A percentile compares a stretch with the other conserved stretches of the same genome.
Conservation (phyloP, 2,888 invertebrate species). For the Volucella inflata region DNA sequence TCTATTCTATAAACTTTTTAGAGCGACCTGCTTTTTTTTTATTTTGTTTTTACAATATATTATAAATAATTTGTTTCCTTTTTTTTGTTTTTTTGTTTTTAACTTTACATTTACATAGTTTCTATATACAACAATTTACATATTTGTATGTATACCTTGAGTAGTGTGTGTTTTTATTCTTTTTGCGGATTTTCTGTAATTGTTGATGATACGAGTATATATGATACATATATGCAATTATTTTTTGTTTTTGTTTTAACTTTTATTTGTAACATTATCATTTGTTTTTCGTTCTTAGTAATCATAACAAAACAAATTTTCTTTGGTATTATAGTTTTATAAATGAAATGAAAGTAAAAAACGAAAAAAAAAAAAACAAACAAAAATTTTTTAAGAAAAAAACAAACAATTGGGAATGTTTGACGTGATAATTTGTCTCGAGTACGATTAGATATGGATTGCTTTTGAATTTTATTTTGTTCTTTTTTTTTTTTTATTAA, state of each 20-base stretch:
- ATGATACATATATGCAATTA: slow-evolving; percentile 8
- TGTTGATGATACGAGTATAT: slow-evolving; percentile 6
- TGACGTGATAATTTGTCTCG: slow-evolving; percentile 28
- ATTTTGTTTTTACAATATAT: slow-evolving; percentile 33
- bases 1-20: neutral
- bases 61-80: neutral
- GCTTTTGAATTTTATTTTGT: neutral
- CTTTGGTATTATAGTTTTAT: slow-evolving; percentile 69
- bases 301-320: slow-evolving; percentile 44
- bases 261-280: neutral
- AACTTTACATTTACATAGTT: slow-evolving; percentile 3
- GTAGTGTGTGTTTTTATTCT: slow-evolving; percentile 36
- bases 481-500: neutral
- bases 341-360: slow-evolving; percentile 28
- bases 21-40: neutral
- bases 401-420: slow-evolving; percentile 43
- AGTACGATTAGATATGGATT: slow-evolving; percentile 22
- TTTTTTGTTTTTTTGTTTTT: slow-evolving; percentile 15
- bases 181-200: slow-evolving; percentile 32
- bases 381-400: neutral
- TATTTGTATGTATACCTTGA: slow-evolving; percentile 18
- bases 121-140: neutral
- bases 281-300: slow-evolving; percentile 27
- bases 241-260: slow-evolving; percentile 7
- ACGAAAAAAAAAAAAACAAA: neutral